These are phyloP conservation scores for Drosophila pandora DNA, from an alignment of 1,140 invertebrate genomes.

Conservation along the genomic window DNA sequence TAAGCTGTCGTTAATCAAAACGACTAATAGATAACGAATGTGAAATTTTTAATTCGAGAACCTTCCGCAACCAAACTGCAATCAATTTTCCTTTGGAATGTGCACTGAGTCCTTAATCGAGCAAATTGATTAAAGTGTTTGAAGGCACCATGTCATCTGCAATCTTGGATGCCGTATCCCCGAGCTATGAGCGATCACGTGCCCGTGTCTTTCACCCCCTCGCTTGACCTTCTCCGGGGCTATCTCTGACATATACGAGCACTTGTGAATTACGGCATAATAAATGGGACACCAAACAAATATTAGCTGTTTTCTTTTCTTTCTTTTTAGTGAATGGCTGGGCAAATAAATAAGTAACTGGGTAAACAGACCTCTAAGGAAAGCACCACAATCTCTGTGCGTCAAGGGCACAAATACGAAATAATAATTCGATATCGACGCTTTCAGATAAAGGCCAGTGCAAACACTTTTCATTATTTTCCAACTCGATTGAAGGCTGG, in stretches of 20 bases:
- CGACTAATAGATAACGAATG: background rate
- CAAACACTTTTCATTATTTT: slow-evolving; percentile 70
- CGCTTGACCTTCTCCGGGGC: slow-evolving; percentile 35
- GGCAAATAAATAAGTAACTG: slow-evolving; percentile 58
- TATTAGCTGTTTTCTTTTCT: slow-evolving; percentile 44
- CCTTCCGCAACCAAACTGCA: background rate
- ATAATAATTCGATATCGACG: slow-evolving; percentile 53
- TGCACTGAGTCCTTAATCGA: slow-evolving; percentile 28
- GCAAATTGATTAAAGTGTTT: slow-evolving; percentile 28
- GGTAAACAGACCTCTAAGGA: slow-evolving; percentile 39
- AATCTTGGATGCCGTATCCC: slow-evolving; percentile 20
- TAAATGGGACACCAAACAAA: slow-evolving; percentile 59
- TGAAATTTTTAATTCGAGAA: background rate
- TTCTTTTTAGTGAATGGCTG: slow-evolving; percentile 53
- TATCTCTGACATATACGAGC: slow-evolving; percentile 72
- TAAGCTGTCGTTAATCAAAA: slow-evolving; percentile 4
- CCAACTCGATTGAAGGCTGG: slow-evolving; percentile 23
- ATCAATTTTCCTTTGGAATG: slow-evolving; percentile 29
- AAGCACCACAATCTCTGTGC: slow-evolving; percentile 8
- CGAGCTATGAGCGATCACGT: slow-evolving; percentile 51
- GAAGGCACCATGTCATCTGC: slow-evolving; percentile 21
- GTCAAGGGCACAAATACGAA: slow-evolving; percentile 63
- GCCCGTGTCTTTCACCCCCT: slow-evolving; percentile 28
- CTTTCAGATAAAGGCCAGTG: slow-evolving; percentile 41
- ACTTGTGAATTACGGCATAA: slow-evolving; percentile 72